These are phyloP conservation scores for Hydractinia symbiolongicarpus DNA, from an alignment of 30 jellyfish, hydroid and myxozoan species.

Conservation along the genomic window DNA sequence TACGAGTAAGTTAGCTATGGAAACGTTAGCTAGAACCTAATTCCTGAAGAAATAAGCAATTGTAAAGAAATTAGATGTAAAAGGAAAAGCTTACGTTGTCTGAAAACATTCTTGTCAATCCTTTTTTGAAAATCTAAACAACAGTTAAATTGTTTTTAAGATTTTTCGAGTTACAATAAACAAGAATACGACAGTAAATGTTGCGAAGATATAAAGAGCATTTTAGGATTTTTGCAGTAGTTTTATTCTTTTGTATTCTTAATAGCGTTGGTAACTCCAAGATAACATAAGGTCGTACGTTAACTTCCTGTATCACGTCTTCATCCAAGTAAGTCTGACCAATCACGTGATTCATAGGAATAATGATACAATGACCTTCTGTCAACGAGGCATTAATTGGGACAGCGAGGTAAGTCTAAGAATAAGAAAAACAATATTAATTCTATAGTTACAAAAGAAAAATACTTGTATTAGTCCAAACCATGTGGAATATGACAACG, in stretches of 20 bases:
- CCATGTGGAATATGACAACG: background rate
- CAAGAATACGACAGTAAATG: too few species aligned
- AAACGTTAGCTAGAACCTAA: too few species aligned
- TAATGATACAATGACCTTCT: conserved; percentile 81
- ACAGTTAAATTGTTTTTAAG: background rate
- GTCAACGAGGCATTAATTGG: conserved; percentile 70
- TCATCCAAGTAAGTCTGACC: conserved; percentile 75
- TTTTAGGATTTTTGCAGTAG: too few species aligned
- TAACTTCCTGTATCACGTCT: conserved; percentile 62
- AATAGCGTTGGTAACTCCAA: too few species aligned
- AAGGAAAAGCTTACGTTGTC: conserved; percentile 38
- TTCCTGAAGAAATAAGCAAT: too few species aligned
- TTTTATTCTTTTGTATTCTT: too few species aligned
- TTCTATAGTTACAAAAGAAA: background rate
- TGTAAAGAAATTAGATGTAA: too few species aligned
- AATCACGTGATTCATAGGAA: conserved; percentile 65
- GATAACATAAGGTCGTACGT: conserved; percentile 27
- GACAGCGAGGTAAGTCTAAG: conserved; percentile 59
- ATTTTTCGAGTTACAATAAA: too few species aligned
- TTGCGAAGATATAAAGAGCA: too few species aligned
- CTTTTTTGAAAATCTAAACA: conserved; percentile 50
- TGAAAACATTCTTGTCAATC: conserved; percentile 50
- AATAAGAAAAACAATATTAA: background rate
- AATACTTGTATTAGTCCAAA: background rate
- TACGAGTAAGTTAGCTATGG: too few species aligned